Percentiles rank a stretch among this genome's conserved stretches.
These are phyloP conservation scores for Nothobranchius kuhntae DNA, from an alignment of 2,113 vertebrate species.

Conservation along the genomic window DNA sequence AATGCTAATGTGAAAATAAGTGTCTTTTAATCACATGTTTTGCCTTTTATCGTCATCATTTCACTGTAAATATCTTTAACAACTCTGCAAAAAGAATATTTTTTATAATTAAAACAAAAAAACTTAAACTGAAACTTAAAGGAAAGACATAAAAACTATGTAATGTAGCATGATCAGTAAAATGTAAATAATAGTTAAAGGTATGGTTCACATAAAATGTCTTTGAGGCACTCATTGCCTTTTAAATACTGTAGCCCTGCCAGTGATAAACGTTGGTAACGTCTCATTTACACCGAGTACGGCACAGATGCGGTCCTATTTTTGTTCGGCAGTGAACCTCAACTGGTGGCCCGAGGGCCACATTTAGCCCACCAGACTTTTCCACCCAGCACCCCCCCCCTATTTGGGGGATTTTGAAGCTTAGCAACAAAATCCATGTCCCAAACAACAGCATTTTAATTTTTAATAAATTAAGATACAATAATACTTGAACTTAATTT, in stretches of 20 bases:
- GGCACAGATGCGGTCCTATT: no score
- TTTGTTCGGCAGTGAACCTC: no score
- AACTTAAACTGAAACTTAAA: not conserved
- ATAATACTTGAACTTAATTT: no score
- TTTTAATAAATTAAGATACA: no score
- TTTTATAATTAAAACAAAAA: conserved; percentile 18
- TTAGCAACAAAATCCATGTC: no score
- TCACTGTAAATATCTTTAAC: conserved; percentile 38
- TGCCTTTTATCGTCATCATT: conserved; percentile 20
- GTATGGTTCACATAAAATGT: conserved; percentile 25
- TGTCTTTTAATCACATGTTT: conserved; percentile 48
- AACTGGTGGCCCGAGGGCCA: no score
- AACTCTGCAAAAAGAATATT: conserved; percentile 23
- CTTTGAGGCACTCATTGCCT: conserved; percentile 59
- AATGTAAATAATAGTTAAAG: conserved; percentile 36
- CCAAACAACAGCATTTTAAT: no score
- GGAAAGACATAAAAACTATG: conserved; percentile 11
- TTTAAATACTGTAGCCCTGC: conserved; percentile 49
- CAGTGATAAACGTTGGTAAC: conserved; percentile 22
- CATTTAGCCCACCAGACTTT: no score
- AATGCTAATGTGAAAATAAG: conserved; percentile 71
- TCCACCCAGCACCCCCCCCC: no score
- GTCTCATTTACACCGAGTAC: no score
- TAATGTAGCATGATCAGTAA: conserved; percentile 21
- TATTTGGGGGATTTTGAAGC: no score